Percentiles rank a stretch among this genome's conserved stretches.
Evolutionary conservation across 1,140 invertebrate species (phyloP).

Genomic region (Temnothorax longispinosus): DNA sequence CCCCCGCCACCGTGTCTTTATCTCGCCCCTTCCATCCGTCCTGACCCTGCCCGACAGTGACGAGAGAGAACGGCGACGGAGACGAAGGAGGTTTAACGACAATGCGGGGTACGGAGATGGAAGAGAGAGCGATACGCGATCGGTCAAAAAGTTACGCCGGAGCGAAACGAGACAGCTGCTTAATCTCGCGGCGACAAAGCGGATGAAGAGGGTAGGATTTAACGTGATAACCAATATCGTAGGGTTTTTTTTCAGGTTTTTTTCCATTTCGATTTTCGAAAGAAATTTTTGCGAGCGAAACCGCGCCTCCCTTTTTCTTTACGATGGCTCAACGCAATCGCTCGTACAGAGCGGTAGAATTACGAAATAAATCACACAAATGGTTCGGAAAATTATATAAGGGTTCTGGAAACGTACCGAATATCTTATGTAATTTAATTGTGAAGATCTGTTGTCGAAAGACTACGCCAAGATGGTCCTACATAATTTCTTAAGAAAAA

Average conservation of each 20-base stretch:
- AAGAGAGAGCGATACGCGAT: slow-evolving; percentile 29
- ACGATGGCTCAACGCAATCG: neutral
- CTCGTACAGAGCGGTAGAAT: neutral
- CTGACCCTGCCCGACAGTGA: slow-evolving; percentile 46
- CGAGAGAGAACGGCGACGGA: slow-evolving; percentile 33
- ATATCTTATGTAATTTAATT: slow-evolving; percentile 14
- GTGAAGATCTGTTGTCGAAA: neutral
- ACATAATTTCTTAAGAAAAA: neutral
- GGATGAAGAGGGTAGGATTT: slow-evolving; percentile 29
- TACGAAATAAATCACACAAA: slow-evolving; percentile 32
- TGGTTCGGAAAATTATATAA: neutral
- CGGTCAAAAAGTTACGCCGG: slow-evolving; percentile 53
- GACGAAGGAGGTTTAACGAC: slow-evolving; percentile 50
- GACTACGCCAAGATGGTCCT: neutral
- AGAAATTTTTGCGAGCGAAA: slow-evolving; percentile 32
- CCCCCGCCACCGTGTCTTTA: slow-evolving; percentile 10
- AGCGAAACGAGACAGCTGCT: slow-evolving; percentile 43
- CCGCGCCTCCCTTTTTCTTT: neutral
- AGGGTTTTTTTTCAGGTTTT: neutral
- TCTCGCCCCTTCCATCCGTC: slow-evolving; percentile 48
- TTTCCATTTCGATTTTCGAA: neutral
- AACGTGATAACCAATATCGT: slow-evolving; percentile 38
- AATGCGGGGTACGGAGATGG: neutral
- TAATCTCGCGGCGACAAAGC: slow-evolving; percentile 50
- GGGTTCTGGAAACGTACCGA: neutral